Conservation (phyloP, 2,888 invertebrate species). For the Ochropleura plecta region DNA sequence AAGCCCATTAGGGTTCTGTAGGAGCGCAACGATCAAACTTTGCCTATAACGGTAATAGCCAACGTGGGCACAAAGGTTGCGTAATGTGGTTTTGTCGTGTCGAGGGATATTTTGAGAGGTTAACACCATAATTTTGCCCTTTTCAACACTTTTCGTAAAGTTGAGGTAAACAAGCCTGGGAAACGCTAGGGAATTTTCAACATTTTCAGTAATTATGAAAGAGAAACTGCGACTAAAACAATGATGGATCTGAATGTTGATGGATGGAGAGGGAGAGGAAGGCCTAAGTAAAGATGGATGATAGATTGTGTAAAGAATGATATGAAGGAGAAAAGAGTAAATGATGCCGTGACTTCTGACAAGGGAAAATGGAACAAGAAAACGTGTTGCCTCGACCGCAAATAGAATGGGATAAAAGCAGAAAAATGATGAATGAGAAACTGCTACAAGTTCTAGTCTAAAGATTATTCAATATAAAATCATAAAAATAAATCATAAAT, state of each 20-base stretch:
- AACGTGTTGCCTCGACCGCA: no score
- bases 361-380: no score
- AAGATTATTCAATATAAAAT: slow-evolving; percentile 37
- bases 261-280: no score
- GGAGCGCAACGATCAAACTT: slow-evolving; percentile 78
- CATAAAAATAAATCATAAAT: no score
- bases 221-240: background rate
- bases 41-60: slow-evolving; percentile 75
- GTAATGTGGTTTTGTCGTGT: slow-evolving; percentile 77
- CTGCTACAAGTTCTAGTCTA: slow-evolving; percentile 20
- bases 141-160: slow-evolving; percentile 51
- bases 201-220: slow-evolving; percentile 21
- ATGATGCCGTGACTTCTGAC: no score
- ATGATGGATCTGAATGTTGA: no score
- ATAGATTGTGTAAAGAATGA: no score
- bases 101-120: slow-evolving; percentile 66
- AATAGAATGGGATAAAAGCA: no score
- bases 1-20: slow-evolving; percentile 68
- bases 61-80: slow-evolving; percentile 69
- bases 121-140: slow-evolving; percentile 49
- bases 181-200: slow-evolving; percentile 6
- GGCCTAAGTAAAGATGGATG: no score
- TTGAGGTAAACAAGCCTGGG: slow-evolving; percentile 39
- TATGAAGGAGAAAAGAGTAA: no score
- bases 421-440: background rate